These are phyloP conservation scores for Stramonita haemastoma DNA, from an alignment of 2,888 invertebrate species.

Conservation along the genomic window DNA sequence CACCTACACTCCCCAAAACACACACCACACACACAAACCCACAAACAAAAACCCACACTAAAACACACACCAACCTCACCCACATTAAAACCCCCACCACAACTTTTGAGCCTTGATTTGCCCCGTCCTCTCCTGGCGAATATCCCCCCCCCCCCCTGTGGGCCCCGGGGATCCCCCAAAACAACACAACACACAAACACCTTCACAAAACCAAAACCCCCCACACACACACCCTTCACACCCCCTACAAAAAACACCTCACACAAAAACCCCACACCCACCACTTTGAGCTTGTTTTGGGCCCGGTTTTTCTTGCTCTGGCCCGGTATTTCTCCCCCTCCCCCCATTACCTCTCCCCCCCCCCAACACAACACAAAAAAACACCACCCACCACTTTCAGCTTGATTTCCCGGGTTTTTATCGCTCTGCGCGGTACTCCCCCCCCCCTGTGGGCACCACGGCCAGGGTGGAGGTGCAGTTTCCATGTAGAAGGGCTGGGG, in stretches of 20 bases:
- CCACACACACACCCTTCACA: neutral
- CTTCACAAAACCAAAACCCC: too few relatives aligned
- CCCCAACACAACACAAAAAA: neutral
- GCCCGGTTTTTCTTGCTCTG: too few relatives aligned
- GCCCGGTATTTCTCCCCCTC: conserved; percentile 46
- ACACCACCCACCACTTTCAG: conserved; percentile 72
- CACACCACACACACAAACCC: conserved; percentile 71
- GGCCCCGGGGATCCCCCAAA: too few relatives aligned
- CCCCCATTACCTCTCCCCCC: conserved; percentile 45
- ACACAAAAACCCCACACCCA: conserved; percentile 50
- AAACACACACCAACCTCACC: too few relatives aligned
- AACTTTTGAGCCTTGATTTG: too few relatives aligned
- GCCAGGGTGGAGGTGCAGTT: conserved; percentile 73
- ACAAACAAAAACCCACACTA: too few relatives aligned
- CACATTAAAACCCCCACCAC: too few relatives aligned
- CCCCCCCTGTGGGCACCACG: conserved; percentile 69
- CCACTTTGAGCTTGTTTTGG: conserved; percentile 69
- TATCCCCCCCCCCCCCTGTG: too few relatives aligned
- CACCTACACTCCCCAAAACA: neutral
- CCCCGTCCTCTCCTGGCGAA: too few relatives aligned
- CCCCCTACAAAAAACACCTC: neutral
- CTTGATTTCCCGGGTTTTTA: conserved; percentile 51
- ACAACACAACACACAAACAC: too few relatives aligned
- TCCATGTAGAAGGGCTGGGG: conserved; percentile 73
- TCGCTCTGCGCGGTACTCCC: conserved; percentile 45